Percentiles rank a stretch among this genome's conserved stretches.
Conservation (phyloP, 2,888 invertebrate genomes). For the Megaustenia siamemsis region DNA sequence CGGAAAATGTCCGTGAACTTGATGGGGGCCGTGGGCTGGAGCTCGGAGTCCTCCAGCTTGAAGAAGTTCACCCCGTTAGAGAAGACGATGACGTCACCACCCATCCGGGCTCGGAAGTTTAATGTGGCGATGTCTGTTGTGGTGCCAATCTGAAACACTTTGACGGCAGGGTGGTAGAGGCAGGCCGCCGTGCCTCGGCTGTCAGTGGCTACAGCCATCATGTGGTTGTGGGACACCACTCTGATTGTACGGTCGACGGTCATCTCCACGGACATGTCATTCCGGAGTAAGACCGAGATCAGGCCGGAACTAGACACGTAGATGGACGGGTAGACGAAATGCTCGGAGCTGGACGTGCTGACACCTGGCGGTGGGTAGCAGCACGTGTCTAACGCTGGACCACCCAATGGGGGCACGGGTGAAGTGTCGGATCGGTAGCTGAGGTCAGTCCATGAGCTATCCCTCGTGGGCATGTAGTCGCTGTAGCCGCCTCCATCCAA, state of each 20-base stretch:
- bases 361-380: constrained; percentile 24
- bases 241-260: constrained; percentile 79
- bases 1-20: constrained; percentile 76
- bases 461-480: constrained; percentile 47
- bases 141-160: constrained; percentile 79
- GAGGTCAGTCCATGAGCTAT: constrained; percentile 48
- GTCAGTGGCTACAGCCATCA: constrained; percentile 78
- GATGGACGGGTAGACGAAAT: constrained; percentile 75
- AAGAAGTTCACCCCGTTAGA: constrained; percentile 71
- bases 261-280: constrained; percentile 80
- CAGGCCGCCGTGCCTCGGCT: constrained; percentile 75
- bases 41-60: constrained; percentile 67
- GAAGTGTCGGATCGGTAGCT: constrained; percentile 45
- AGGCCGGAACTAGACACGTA: constrained; percentile 79
- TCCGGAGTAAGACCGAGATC: constrained; percentile 78
- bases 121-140: constrained; percentile 77
- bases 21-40: constrained; percentile 64
- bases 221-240: constrained; percentile 78
- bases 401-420: constrained; percentile 28
- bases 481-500: constrained; percentile 45
- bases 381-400: constrained; percentile 17
- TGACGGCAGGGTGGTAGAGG: constrained; percentile 79
- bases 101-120: constrained; percentile 70
- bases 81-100: constrained; percentile 69
- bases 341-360: constrained; percentile 39